These are phyloP conservation scores for Hydrozoanthus gracilis DNA, from an alignment of 92 coral and sea anemone species.

Conservation along the genomic window DNA sequence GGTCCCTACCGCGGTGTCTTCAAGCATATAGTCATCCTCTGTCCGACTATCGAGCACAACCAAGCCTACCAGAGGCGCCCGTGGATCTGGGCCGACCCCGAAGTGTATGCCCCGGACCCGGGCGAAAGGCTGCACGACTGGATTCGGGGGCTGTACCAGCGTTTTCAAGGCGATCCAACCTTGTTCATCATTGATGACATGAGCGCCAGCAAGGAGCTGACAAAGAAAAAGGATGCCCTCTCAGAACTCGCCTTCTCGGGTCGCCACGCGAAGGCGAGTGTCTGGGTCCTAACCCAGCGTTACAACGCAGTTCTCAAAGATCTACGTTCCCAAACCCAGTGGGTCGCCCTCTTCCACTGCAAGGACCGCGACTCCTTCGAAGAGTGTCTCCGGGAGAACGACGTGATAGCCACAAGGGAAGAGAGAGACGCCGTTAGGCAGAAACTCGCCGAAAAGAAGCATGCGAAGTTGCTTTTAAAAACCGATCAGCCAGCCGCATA, in stretches of 20 bases:
- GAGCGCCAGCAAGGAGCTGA: neutral
- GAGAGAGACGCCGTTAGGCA: constrained; percentile 17
- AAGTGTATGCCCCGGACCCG: too few relatives aligned
- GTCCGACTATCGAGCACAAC: constrained; percentile 10
- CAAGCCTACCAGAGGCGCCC: neutral
- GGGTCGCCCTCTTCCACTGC: constrained; percentile 5
- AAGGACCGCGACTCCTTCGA: constrained; percentile 1
- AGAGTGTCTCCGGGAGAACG: constrained; percentile 1
- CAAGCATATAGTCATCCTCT: constrained; percentile 15
- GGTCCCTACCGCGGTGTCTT: neutral
- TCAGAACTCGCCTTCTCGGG: neutral
- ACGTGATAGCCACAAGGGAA: neutral
- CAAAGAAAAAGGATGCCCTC: neutral
- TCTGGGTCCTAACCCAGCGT: constrained; percentile 2
- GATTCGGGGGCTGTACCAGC: neutral
- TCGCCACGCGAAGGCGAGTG: neutral
- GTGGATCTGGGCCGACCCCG: too few relatives aligned
- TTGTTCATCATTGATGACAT: neutral
- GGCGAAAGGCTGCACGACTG: neutral
- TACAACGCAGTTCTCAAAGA: constrained; percentile 4
- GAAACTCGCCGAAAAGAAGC: constrained; percentile 3
- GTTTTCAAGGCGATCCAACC: constrained; percentile 2
- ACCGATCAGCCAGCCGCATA: neutral
- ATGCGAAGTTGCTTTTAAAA: neutral
- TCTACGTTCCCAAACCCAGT: constrained; percentile 3